These are phyloP conservation scores for Metellina segmentata DNA, from an alignment of 2,888 invertebrate species.

Conservation along the genomic window DNA sequence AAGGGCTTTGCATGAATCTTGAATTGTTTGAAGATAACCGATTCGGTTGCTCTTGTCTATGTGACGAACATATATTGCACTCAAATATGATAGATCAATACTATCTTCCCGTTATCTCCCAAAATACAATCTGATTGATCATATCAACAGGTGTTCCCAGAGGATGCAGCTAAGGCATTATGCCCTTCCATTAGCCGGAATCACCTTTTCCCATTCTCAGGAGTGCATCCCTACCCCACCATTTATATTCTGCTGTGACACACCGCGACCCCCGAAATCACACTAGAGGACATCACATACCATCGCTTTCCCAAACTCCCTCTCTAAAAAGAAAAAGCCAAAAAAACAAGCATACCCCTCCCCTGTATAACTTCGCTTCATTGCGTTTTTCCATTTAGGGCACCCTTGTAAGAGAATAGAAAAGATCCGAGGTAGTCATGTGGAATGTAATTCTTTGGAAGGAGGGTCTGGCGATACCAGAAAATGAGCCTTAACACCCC, in stretches of 20 bases:
- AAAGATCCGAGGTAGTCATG: slow-evolving; percentile 58
- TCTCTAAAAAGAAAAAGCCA: background rate
- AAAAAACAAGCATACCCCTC: slow-evolving; percentile 10
- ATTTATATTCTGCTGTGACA: slow-evolving; percentile 62
- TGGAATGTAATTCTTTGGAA: slow-evolving; percentile 63
- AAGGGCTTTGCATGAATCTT: no score
- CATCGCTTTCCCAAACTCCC: slow-evolving; percentile 12
- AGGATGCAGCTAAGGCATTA: background rate
- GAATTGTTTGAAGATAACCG: no score
- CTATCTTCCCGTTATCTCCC: no score
- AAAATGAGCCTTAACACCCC: slow-evolving; percentile 29
- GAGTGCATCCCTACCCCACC: slow-evolving; percentile 30
- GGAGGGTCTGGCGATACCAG: slow-evolving; percentile 16
- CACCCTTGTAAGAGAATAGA: slow-evolving; percentile 24
- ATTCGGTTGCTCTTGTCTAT: no score
- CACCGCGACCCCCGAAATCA: slow-evolving; percentile 50
- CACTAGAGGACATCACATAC: slow-evolving; percentile 55
- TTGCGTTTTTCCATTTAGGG: slow-evolving; percentile 72
- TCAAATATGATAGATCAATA: no score
- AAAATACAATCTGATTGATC: background rate
- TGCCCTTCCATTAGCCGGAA: slow-evolving; percentile 57
- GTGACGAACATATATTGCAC: no score
- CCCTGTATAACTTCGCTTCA: slow-evolving; percentile 47
- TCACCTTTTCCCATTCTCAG: slow-evolving; percentile 46
- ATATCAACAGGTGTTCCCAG: slow-evolving; percentile 23